A percentile compares a stretch with the other conserved stretches of the same genome.
Conservation (phyloP, 2,113 vertebrate genomes). For the Struthio camelus region DNA sequence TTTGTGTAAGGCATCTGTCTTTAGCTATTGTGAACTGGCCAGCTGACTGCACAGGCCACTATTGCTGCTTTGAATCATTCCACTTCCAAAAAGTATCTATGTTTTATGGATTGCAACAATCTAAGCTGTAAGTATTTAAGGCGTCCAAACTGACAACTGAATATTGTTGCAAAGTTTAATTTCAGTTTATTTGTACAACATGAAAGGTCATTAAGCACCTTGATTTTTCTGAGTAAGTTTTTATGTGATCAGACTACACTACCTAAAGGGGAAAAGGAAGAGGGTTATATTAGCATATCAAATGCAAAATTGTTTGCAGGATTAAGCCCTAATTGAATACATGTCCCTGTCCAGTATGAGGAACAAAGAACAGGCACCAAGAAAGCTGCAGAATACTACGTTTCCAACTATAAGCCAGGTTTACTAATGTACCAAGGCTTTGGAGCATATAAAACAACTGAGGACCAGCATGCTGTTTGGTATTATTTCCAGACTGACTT, state of each 20-base stretch:
- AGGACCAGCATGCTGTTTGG: not conserved
- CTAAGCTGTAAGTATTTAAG: not conserved
- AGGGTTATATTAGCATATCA: not conserved
- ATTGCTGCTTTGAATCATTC: not conserved
- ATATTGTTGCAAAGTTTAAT: not conserved
- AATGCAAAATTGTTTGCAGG: not conserved
- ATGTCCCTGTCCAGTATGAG: not conserved
- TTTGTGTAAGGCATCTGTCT: not conserved
- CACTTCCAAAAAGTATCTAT: not conserved
- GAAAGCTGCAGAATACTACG: not conserved
- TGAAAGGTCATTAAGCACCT: not conserved
- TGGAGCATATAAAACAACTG: not conserved
- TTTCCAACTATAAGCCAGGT: not conserved
- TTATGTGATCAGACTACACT: not conserved
- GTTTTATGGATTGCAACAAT: not conserved
- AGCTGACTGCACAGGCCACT: not conserved
- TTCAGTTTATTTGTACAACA: not conserved
- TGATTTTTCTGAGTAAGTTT: not conserved
- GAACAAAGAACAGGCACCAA: not conserved
- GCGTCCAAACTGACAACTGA: not conserved
- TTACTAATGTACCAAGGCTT: not conserved
- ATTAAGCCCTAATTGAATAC: fast-evolving
- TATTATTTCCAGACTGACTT: not conserved
- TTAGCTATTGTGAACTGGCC: not conserved
- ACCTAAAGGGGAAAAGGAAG: not conserved